A percentile compares a stretch with the other conserved stretches of the same genome.
Evolutionary conservation across 2,888 invertebrate species (phyloP).

Genomic region (Mechanitis mazaeus): DNA sequence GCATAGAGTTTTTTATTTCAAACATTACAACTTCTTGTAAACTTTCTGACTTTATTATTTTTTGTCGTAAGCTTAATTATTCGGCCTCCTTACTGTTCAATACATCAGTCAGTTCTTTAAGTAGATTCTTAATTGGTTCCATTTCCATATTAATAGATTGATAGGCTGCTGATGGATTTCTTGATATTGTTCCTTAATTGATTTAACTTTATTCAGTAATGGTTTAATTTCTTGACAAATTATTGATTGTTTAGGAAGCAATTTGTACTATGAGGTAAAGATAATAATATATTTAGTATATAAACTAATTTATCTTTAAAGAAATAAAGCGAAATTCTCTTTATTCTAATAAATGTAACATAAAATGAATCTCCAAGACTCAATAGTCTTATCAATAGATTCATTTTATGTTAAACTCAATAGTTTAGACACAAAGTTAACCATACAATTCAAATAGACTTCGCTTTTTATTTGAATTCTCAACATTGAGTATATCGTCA

Average conservation of each 20-base stretch:
- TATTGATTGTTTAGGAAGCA: constrained; percentile 65
- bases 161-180: constrained; percentile 74
- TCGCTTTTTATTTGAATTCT: no score
- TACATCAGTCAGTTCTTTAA: constrained; percentile 71
- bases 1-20: constrained; percentile 72
- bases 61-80: constrained; percentile 73
- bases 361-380: no score
- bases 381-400: no score
- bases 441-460: no score
- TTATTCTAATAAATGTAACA: no score
- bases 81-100: constrained; percentile 72
- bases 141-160: constrained; percentile 41
- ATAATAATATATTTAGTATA: no score
- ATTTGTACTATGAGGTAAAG: no score
- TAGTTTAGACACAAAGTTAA: no score
- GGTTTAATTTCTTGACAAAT: constrained; percentile 71
- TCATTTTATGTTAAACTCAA: no score
- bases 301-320: no score
- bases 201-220: constrained; percentile 75
- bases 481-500: no score
- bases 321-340: no score
- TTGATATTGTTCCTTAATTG: constrained; percentile 80
- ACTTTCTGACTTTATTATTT: constrained; percentile 74
- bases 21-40: constrained; percentile 72
- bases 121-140: constrained; percentile 74